Evolutionary conservation across 2,113 vertebrate species (phyloP).

Genomic region (Pelobates fuscus): DNA sequence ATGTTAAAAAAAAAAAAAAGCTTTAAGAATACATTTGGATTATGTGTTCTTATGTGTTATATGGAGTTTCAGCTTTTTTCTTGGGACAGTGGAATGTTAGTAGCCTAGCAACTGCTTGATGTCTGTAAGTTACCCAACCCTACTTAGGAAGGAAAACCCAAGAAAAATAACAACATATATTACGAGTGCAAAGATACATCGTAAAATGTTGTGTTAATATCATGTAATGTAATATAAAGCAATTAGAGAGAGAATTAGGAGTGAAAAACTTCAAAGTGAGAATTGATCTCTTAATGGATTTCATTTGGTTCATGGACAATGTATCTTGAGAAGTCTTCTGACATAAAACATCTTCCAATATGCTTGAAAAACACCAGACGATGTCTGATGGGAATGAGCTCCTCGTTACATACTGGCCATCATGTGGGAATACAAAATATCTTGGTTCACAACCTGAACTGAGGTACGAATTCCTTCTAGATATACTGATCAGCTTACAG

Average conservation of each 20-base stretch:
- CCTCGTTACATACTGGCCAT: not conserved
- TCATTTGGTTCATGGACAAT: constrained; percentile 18
- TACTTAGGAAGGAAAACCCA: too few species aligned
- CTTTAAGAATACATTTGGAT: too few species aligned
- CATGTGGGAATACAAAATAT: constrained; percentile 8
- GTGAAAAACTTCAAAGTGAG: not conserved
- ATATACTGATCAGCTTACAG: not conserved
- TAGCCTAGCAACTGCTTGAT: too few species aligned
- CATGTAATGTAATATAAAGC: not conserved
- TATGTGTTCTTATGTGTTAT: too few species aligned
- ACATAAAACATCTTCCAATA: constrained; percentile 13
- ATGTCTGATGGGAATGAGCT: constrained; percentile 1
- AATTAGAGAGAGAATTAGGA: not conserved
- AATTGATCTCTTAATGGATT: not conserved
- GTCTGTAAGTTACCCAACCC: too few species aligned
- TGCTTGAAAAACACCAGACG: not conserved
- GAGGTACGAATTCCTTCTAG: not conserved
- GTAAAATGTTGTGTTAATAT: not conserved
- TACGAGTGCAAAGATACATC: too few species aligned
- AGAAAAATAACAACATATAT: too few species aligned
- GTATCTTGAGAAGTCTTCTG: not conserved
- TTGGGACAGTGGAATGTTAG: too few species aligned
- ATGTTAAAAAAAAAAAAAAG: too few species aligned
- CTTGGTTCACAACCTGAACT: constrained; percentile 2
- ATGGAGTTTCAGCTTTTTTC: too few species aligned